Percentiles rank a stretch among this genome's conserved stretches.
phyloP scores from a whole-genome alignment of 2,113 vertebrate genomes.

The Columba livia region DNA sequence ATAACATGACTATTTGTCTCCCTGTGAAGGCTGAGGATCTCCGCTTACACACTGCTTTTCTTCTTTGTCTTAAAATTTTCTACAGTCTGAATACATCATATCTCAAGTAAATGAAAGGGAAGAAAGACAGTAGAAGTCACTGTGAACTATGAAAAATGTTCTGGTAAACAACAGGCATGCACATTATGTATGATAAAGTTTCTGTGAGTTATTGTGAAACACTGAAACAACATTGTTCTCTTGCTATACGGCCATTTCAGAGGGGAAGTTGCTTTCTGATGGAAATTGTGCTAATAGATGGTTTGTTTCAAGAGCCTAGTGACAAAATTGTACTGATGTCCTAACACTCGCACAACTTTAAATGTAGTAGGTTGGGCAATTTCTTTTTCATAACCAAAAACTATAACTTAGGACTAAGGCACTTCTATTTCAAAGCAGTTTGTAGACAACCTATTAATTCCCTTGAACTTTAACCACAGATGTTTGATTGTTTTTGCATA shows the following conservation, averaged over 20 bases:
- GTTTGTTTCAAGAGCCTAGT: neutral
- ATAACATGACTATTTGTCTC: neutral
- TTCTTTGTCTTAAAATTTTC: neutral
- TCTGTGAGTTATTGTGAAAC: neutral
- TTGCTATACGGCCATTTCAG: rapidly evolving
- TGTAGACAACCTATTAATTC: neutral
- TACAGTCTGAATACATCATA: neutral
- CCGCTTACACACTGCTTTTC: neutral
- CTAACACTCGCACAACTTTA: neutral
- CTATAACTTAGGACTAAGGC: neutral
- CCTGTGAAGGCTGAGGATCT: neutral
- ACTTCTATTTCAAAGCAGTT: neutral
- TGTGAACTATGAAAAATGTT: neutral
- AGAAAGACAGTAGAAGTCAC: neutral
- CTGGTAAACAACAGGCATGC: neutral
- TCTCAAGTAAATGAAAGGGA: neutral
- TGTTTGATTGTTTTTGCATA: neutral
- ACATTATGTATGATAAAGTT: neutral
- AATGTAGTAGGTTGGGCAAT: neutral
- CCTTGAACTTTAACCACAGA: neutral
- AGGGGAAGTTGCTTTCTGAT: neutral
- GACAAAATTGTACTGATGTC: neutral
- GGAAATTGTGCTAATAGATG: neutral
- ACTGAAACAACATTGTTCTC: rapidly evolving
- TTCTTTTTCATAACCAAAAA: neutral